Evolutionary conservation across 1,140 invertebrate genomes (phyloP).

Genomic region (Plectus sambesii): DNA sequence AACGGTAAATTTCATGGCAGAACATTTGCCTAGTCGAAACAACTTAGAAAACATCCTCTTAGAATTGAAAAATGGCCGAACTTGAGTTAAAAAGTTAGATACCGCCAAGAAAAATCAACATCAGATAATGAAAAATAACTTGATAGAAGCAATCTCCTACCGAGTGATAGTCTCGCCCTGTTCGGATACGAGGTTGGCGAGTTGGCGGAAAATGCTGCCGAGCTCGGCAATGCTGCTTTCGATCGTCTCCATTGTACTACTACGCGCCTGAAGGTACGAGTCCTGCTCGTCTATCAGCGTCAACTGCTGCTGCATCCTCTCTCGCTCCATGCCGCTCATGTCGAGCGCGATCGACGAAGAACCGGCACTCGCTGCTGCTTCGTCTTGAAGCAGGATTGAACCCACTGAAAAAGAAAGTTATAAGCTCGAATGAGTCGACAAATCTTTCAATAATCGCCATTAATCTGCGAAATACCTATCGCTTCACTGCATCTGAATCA

Average conservation of each 20-base stretch:
- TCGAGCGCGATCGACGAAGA: constrained; percentile 31
- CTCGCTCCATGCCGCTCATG: constrained; percentile 36
- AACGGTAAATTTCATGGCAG: no score
- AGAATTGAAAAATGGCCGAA: no score
- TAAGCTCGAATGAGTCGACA: neutral
- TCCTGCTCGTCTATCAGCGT: constrained; percentile 28
- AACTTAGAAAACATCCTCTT: no score
- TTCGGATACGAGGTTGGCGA: constrained; percentile 97
- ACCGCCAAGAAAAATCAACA: no score
- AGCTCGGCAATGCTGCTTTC: constrained; percentile 97
- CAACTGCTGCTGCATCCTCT: constrained; percentile 33
- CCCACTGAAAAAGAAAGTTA: constrained; percentile 45
- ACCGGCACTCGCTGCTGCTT: constrained; percentile 30
- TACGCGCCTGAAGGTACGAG: constrained; percentile 71
- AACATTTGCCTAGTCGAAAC: no score
- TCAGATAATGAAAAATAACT: constrained; percentile 9
- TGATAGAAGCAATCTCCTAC: constrained; percentile 47
- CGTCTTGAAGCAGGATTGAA: constrained; percentile 52
- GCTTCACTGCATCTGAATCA: no score
- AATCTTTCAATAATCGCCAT: no score
- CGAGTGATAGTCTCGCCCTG: constrained; percentile 87
- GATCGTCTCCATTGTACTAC: constrained; percentile 96
- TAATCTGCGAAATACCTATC: no score
- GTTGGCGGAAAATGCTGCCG: constrained; percentile 93
- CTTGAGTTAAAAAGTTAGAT: no score